Evolutionary conservation across 2,797 vertebrate species (phyloP).

Genomic region (Acrossocheilus fasciatus): DNA sequence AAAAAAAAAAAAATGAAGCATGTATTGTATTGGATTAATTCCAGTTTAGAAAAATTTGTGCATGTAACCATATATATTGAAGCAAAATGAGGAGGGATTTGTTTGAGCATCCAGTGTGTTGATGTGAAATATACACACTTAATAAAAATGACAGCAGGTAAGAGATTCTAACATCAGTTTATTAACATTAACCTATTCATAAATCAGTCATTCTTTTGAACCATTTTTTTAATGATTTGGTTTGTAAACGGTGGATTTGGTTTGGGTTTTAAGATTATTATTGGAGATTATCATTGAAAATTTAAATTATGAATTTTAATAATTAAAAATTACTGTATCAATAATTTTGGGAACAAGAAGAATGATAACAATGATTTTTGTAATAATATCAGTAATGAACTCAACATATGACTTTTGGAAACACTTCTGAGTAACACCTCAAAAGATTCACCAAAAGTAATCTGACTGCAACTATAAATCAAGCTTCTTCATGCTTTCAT

Average conservation of each 20-base stretch:
- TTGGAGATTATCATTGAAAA: too few species aligned
- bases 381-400: background rate
- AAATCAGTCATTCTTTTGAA: too few species aligned
- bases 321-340: background rate
- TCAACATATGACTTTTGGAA: background rate
- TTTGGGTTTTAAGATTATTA: too few species aligned
- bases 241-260: too few species aligned
- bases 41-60: background rate
- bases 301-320: too few species aligned
- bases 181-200: too few species aligned
- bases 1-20: background rate
- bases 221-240: too few species aligned
- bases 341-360: background rate
- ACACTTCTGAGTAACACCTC: background rate
- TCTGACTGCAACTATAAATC: background rate
- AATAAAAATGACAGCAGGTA: background rate
- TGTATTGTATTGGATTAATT: background rate
- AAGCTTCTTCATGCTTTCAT: background rate
- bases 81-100: constrained; percentile 56
- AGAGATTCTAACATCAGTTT: background rate
- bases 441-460: background rate
- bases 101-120: constrained; percentile 67
- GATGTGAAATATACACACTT: background rate
- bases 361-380: background rate
- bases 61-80: constrained; percentile 39